Base-by-base conservation (phyloP, 1,140 invertebrate species). In the Drosophila neocordata region DNA sequence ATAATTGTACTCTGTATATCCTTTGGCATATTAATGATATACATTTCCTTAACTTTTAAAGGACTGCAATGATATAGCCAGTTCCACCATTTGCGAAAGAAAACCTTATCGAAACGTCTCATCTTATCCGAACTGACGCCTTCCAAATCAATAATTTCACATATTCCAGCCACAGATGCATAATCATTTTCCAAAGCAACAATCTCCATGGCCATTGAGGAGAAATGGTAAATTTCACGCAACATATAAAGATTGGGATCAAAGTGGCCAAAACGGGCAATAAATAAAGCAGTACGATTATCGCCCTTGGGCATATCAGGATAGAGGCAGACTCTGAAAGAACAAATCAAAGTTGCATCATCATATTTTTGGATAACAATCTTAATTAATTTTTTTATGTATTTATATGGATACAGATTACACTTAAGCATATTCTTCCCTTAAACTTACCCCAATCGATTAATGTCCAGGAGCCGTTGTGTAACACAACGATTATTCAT, bases 11-110 rank as follows among this genome's bases (percentile, higher is more conserved):
- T 70, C 44, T 90, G 88, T 20, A 90, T 74, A n/a, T 92, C 92
- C 52, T 91, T 79, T 15, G 93, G 92, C 34, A 92, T 87, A 73
- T 94, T 93, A 6, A 94, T 89, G 31, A 92, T 91, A 68, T 94
- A 93, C 64, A 93, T 89, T 41, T 91, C 92, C 79, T 93, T 93
- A 0, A 93, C 91, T 51, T 93, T 87, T 4, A 93, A 69, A 0
- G 93, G 93, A 71, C 92, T 92, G 48, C 92, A 94, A 18, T 93
- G 92, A 87, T 93, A 73, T 7, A 79, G 58, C 77, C 85, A 90
- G 35, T 67, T 76, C 73, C 79, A 90, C 84, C 93, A 92, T 69
- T 93, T 93, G 68, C 92, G 92, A 31, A 94, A 82, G 20, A 92
- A 58, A 0, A 80, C 79, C 1, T 92, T 92, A 52, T 90, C 93